These are phyloP conservation scores for Coracopsis vasa DNA, from an alignment of 2,113 vertebrate species.

Conservation along the genomic window DNA sequence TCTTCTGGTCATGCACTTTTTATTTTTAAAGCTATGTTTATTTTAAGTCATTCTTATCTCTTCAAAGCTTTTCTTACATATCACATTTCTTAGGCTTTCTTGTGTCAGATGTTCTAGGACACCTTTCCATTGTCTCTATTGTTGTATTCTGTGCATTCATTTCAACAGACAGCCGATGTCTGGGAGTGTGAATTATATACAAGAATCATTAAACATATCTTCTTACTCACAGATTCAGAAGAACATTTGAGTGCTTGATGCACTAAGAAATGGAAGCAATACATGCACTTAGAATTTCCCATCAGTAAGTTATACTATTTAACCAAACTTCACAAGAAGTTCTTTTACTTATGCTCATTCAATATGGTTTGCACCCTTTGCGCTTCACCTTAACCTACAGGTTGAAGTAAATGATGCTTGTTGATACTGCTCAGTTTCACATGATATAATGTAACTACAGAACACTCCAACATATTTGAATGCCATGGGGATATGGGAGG, in stretches of 20 bases:
- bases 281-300: not conserved
- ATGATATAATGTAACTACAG: not conserved
- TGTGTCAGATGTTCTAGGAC: slow-evolving; percentile 6
- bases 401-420: not conserved
- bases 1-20: not conserved
- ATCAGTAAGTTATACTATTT: not conserved
- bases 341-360: not conserved
- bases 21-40: not conserved
- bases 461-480: not conserved
- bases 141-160: not conserved
- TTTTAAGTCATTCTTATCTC: not conserved
- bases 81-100: slow-evolving; percentile 1
- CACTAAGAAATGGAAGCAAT: not conserved
- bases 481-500: not conserved
- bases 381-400: not conserved
- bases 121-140: not conserved
- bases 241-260: not conserved
- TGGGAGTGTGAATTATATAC: not conserved
- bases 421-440: not conserved
- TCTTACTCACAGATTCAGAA: slow-evolving; percentile 8
- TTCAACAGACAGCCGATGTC: not conserved
- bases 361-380: not conserved
- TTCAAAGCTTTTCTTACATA: not conserved
- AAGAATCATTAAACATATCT: not conserved
- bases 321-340: not conserved